Percentiles rank a stretch among this genome's conserved stretches.
These are phyloP conservation scores for Eudemis profundana DNA, from an alignment of 2,888 invertebrate species.

Conservation along the genomic window DNA sequence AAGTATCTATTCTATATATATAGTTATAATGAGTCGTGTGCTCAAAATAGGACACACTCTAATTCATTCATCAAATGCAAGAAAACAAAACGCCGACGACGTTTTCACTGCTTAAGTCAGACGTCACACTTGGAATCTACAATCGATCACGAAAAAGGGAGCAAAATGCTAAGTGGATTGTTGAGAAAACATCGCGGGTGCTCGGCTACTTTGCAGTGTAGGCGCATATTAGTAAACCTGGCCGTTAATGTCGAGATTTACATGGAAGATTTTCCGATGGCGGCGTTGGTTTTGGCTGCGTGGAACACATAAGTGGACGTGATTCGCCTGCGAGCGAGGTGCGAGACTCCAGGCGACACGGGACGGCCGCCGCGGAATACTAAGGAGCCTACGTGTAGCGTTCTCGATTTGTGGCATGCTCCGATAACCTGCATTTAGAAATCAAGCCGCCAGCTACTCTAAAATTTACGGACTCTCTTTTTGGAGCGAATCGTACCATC, in stretches of 20 bases:
- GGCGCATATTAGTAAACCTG: constrained; percentile 77
- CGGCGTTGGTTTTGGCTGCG: constrained; percentile 75
- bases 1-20: too few species aligned
- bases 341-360: constrained; percentile 74
- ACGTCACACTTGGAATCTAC: constrained; percentile 2
- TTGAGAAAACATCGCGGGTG: constrained; percentile 34
- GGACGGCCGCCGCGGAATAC: constrained; percentile 74
- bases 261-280: constrained; percentile 80
- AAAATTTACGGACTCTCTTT: constrained; percentile 80
- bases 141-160: constrained; percentile 31
- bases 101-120: constrained; percentile 2
- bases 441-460: constrained; percentile 78
- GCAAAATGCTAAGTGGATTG: constrained; percentile 29
- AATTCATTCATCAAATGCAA: constrained; percentile 5
- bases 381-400: constrained; percentile 78
- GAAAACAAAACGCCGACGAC: background rate
- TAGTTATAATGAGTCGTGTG: too few species aligned
- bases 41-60: too few species aligned
- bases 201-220: constrained; percentile 67
- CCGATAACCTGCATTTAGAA: constrained; percentile 85
- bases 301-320: constrained; percentile 84
- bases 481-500: constrained; percentile 67
- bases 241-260: constrained; percentile 83
- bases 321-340: constrained; percentile 75
- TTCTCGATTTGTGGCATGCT: constrained; percentile 81